phyloP scores from a whole-genome alignment of 1,140 invertebrate genomes.

The Spodoptera frugiperda region DNA sequence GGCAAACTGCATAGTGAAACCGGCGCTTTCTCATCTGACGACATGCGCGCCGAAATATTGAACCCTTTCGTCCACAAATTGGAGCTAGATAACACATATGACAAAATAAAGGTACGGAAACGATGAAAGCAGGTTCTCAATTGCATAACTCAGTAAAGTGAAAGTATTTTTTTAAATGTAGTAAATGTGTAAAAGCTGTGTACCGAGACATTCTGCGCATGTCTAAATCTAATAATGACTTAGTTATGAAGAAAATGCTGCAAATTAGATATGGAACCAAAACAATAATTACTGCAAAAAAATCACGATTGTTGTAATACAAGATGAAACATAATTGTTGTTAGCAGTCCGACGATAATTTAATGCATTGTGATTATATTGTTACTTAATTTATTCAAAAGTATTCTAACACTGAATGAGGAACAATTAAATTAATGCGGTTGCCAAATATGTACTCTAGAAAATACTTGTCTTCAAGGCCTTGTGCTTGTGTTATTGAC shows the following conservation, averaged over 20 bases:
- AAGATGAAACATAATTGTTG: background rate
- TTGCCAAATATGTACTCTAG: constrained; percentile 44
- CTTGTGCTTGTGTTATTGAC: constrained; percentile 32
- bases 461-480: constrained; percentile 25
- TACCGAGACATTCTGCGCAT: constrained; percentile 33
- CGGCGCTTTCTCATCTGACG: constrained; percentile 82
- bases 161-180: constrained; percentile 42
- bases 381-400: constrained; percentile 42
- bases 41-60: constrained; percentile 87
- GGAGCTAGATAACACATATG: constrained; percentile 93
- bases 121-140: background rate
- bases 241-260: background rate
- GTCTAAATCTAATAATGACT: constrained; percentile 22
- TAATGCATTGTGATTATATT: constrained; percentile 13
- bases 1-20: constrained; percentile 84
- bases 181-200: constrained; percentile 31
- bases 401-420: constrained; percentile 36
- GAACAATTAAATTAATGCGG: constrained; percentile 43
- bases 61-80: constrained; percentile 95
- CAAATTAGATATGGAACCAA: constrained; percentile 12
- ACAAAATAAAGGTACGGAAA: constrained; percentile 93
- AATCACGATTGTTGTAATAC: background rate
- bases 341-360: background rate
- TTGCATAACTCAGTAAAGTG: constrained; percentile 47
- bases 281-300: constrained; percentile 7